These are phyloP conservation scores for Chymomyza procnemis DNA, from an alignment of 2,888 invertebrate species.

Conservation along the genomic window DNA sequence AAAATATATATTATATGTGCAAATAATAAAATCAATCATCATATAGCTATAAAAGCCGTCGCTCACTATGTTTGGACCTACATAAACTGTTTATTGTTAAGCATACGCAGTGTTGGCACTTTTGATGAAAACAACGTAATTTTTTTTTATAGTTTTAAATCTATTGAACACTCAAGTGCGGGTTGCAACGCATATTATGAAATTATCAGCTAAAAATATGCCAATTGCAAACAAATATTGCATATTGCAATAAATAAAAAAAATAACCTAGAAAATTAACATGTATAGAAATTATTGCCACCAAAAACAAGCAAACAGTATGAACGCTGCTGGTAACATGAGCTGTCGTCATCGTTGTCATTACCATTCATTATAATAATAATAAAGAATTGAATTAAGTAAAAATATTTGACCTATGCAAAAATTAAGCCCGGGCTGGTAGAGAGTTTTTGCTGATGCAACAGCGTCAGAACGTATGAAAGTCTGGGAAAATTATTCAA, in stretches of 20 bases:
- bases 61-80: neutral
- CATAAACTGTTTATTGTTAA: constrained; percentile 12
- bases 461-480: constrained; percentile 29
- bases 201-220: constrained; percentile 21
- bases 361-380: neutral
- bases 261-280: constrained; percentile 12
- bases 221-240: constrained; percentile 1
- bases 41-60: neutral
- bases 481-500: constrained; percentile 34
- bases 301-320: neutral
- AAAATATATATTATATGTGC: neutral
- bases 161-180: constrained; percentile 18
- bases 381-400: neutral
- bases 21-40: neutral
- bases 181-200: constrained; percentile 19
- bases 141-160: neutral
- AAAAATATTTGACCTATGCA: constrained; percentile 60
- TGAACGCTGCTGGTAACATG: neutral
- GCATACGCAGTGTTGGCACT: constrained; percentile 37
- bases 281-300: neutral
- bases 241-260: neutral
- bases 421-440: constrained; percentile 23
- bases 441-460: constrained; percentile 31
- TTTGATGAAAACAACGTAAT: neutral
- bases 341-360: constrained; percentile 9